These are phyloP conservation scores for Equus przewalskii DNA, from an alignment of 2,113 vertebrate genomes.

Conservation along the genomic window DNA sequence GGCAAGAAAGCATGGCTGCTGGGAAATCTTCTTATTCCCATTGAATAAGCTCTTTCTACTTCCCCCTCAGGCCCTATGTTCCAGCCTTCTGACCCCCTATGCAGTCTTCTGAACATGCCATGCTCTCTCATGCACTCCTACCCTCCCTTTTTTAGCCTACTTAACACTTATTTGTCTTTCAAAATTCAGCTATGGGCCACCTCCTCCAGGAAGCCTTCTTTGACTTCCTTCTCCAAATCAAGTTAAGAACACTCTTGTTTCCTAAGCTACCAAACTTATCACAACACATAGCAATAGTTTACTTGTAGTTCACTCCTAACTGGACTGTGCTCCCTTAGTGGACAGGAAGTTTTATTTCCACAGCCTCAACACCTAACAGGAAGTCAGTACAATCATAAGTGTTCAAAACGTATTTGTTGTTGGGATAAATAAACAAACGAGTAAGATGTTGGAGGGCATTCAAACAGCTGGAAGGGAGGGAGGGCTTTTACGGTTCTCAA, in stretches of 20 bases:
- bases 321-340: not conserved
- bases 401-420: not conserved
- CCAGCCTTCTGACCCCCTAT: not conserved
- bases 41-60: not conserved
- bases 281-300: not conserved
- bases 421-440: not conserved
- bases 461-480: not conserved
- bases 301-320: not conserved
- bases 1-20: not conserved
- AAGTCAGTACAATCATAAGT: not conserved
- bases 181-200: not conserved
- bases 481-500: not conserved
- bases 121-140: not conserved
- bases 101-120: not conserved
- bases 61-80: not conserved
- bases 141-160: not conserved
- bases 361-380: not conserved
- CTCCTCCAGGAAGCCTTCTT: slow-evolving; percentile 25
- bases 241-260: not conserved
- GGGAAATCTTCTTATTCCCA: not conserved
- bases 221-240: not conserved
- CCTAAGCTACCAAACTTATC: not conserved
- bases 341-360: not conserved
- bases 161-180: not conserved
- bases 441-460: not conserved